Evolutionary conservation across 2,888 invertebrate species (phyloP).

Genomic region (Sympetrum striolatum): DNA sequence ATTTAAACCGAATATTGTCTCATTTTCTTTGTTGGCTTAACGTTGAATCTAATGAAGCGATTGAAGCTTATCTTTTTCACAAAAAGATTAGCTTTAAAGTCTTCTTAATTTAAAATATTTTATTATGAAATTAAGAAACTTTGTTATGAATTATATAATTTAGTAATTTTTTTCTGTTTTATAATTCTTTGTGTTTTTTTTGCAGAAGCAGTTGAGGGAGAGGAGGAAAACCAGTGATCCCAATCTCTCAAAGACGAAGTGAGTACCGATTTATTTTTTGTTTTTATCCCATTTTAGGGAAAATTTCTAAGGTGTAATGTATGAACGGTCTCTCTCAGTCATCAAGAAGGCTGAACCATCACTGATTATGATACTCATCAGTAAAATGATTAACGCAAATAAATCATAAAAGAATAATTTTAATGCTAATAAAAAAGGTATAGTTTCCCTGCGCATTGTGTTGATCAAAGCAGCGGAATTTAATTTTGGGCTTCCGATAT

Average conservation of each 20-base stretch:
- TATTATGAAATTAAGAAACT: neutral
- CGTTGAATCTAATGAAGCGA: neutral
- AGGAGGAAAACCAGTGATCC: conserved; percentile 83
- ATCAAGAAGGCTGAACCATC: no score
- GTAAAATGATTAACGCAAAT: no score
- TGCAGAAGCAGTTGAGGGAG: conserved; percentile 71
- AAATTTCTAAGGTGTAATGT: no score
- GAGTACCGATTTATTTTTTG: conserved; percentile 57
- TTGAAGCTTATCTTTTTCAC: neutral
- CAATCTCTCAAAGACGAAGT: conserved; percentile 75
- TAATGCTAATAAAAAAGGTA: no score
- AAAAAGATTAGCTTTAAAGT: neutral
- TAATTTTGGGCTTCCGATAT: no score
- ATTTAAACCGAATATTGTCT: neutral
- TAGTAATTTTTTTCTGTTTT: conserved; percentile 45
- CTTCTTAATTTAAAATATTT: neutral
- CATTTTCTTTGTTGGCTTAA: neutral
- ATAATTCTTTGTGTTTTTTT: no score
- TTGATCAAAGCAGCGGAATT: no score
- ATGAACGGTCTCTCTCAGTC: no score
- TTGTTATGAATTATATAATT: neutral
- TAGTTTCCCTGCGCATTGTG: no score
- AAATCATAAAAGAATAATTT: no score
- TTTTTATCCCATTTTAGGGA: neutral
- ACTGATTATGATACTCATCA: no score